Percentiles rank a stretch among this genome's conserved stretches.
Conservation (phyloP, 2,797 vertebrate genomes). For the Coendou prehensilis region DNA sequence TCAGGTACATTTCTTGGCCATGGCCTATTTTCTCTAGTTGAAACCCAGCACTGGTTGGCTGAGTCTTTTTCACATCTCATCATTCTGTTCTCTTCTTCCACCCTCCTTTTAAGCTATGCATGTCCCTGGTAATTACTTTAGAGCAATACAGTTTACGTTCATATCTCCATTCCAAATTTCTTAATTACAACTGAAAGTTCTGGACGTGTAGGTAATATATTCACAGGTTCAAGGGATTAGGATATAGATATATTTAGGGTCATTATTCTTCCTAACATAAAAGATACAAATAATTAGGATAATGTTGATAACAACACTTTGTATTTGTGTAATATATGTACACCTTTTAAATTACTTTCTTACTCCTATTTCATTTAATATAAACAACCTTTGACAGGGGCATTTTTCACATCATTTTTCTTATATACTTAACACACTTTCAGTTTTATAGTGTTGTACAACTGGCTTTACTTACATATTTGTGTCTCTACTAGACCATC, state of each 20-base stretch:
- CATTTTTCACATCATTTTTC: background rate
- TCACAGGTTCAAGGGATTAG: background rate
- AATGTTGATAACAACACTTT: conserved; percentile 2
- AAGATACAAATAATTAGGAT: background rate
- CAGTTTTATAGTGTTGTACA: background rate
- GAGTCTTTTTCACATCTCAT: background rate
- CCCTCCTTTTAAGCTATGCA: background rate
- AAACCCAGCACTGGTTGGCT: background rate
- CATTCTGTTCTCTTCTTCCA: background rate
- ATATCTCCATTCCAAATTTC: background rate
- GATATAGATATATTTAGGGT: background rate
- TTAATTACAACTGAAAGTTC: background rate
- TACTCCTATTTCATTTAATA: background rate
- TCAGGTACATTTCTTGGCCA: background rate
- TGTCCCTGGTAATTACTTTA: background rate
- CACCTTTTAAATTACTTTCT: background rate
- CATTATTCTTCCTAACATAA: background rate
- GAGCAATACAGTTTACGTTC: background rate
- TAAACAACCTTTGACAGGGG: background rate
- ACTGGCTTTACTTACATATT: background rate
- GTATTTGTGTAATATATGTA: background rate
- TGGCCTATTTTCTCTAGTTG: background rate
- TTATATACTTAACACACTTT: background rate
- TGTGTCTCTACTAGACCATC: background rate
- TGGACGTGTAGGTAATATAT: background rate